Conservation (phyloP, 2,888 invertebrate species). For the Synanthedon andrenaeformis region DNA sequence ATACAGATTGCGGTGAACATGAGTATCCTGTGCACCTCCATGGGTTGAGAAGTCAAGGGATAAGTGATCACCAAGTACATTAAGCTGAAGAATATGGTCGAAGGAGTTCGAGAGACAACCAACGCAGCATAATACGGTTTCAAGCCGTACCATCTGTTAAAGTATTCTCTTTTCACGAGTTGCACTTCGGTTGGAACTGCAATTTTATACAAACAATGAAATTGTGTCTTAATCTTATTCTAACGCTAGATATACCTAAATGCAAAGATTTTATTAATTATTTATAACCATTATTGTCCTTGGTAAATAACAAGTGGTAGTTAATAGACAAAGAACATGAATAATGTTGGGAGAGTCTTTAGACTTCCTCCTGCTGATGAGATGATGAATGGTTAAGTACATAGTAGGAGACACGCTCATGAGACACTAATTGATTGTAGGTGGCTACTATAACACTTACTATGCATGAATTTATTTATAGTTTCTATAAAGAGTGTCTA, state of each 20-base stretch:
- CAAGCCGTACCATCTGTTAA: constrained; percentile 86
- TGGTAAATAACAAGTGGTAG: too few relatives aligned
- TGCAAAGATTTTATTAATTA: not conserved
- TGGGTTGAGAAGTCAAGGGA: constrained; percentile 79
- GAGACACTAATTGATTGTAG: too few relatives aligned
- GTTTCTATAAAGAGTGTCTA: too few relatives aligned
- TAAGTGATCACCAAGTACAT: constrained; percentile 80
- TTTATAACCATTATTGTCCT: too few relatives aligned
- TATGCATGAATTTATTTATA: too few relatives aligned
- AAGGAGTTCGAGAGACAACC: constrained; percentile 78
- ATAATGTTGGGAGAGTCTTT: too few relatives aligned
- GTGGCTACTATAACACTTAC: too few relatives aligned
- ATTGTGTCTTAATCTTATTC: not conserved
- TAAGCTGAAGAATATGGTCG: constrained; percentile 76
- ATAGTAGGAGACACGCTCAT: too few relatives aligned
- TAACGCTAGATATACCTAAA: not conserved
- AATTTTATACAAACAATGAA: constrained; percentile 19
- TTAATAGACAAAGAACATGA: too few relatives aligned
- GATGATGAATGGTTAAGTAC: too few relatives aligned
- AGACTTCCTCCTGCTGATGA: too few relatives aligned
- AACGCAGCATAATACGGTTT: constrained; percentile 83
- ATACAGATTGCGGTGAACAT: constrained; percentile 80
- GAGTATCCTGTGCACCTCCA: constrained; percentile 74
- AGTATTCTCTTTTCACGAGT: constrained; percentile 83
- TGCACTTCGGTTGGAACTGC: constrained; percentile 84